Evolutionary conservation across 2,888 invertebrate species (phyloP).

Genomic region (Ypsolopha scabrella): DNA sequence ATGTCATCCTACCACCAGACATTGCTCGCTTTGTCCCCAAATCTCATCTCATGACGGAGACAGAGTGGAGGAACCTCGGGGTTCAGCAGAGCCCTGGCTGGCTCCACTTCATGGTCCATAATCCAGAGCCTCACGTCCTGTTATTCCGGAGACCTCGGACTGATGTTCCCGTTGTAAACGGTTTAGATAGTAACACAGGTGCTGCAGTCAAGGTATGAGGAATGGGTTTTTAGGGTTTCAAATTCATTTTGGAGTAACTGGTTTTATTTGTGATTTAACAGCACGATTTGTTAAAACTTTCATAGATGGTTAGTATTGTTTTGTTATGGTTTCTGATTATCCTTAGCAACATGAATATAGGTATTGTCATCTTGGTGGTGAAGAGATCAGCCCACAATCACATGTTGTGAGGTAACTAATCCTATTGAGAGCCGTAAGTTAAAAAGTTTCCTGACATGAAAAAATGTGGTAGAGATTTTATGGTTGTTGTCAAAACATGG

Average conservation of each 20-base stretch:
- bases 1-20: conserved; percentile 90
- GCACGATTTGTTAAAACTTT: no score
- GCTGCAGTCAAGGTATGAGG: conserved; percentile 41
- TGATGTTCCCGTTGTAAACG: conserved; percentile 38
- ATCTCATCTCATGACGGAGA: conserved; percentile 92
- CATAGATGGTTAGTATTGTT: no score
- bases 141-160: conserved; percentile 77
- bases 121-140: conserved; percentile 90
- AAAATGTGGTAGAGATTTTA: no score
- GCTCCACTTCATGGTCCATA: conserved; percentile 91
- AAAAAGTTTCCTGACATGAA: no score
- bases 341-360: no score
- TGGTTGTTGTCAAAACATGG: no score
- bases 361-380: no score
- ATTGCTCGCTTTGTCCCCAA: conserved; percentile 88
- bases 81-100: conserved; percentile 92
- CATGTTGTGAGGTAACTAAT: no score
- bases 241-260: not conserved
- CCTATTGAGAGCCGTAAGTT: no score
- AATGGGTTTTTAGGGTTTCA: not conserved
- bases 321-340: no score
- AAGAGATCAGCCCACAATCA: no score
- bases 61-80: conserved; percentile 94
- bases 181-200: conserved; percentile 36
- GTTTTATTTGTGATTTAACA: not conserved